Evolutionary conservation across 92 coral and sea anemone species (phyloP), one percentile per base, ranked within the genome.

Genomic region (Epizoanthus ramosus): DNA sequence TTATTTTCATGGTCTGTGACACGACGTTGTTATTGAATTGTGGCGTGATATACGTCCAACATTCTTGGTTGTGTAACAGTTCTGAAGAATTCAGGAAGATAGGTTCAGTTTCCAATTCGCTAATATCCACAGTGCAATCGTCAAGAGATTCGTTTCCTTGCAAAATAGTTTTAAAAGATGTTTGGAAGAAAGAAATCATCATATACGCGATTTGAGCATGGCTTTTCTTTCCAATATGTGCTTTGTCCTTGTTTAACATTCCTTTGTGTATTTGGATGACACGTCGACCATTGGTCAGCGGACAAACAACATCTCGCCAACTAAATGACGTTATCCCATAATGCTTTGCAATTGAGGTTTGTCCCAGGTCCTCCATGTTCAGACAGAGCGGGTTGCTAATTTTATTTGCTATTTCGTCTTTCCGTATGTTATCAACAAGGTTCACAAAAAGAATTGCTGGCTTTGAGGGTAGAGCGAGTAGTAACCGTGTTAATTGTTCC

Each of bases 311-410:
- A 15, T 93, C 97, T 7, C 97, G 97, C 92, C 87, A 88, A 70
- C 92, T 91, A 70, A 93, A 63, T 53, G 87, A 75, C 0, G 94
- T 88, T 58, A 93, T 86, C 41, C 90, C 89, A 87, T 93, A 93
- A 66, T 84, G 84, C 47, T 88, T 57, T 53, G 97, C 91, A 39
- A 93, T 80, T 31, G 87, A 65, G 28, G 64, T 79, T 56, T 91
- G 93, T 5, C 97, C 97, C 52, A 90, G 80, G 63, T 90, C 92
- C 60, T 93, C 94, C 90, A 93, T 87, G 45, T 91, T 93, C 15
- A 41, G 84, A 74, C 91, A 90, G 7, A 21, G 57, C 15, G 86
- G 81, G 45, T 90, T 90, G 0, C 71, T 61, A 19, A 72, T 56
- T n/a, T 10, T 58, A 7, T 70, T 71, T 0, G 53, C 3, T 8